Evolutionary conservation across 2,888 invertebrate species (phyloP).

Genomic region (Drosophila mettleri): DNA sequence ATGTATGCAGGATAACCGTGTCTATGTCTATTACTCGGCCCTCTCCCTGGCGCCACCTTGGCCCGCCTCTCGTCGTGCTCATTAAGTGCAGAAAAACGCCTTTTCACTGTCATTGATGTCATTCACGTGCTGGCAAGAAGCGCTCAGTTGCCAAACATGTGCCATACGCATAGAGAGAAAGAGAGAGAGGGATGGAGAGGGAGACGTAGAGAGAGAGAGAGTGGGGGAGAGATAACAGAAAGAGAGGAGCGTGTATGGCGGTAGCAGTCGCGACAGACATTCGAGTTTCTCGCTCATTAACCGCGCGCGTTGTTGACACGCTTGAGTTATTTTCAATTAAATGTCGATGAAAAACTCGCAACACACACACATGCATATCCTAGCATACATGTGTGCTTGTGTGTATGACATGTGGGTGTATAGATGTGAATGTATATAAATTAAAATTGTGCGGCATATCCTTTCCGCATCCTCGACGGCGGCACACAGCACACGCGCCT

Average conservation of each 20-base stretch:
- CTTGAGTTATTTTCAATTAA: slow-evolving; percentile 82
- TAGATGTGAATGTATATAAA: slow-evolving; percentile 63
- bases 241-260: slow-evolving; percentile 6
- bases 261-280: slow-evolving; percentile 65
- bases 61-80: slow-evolving; percentile 51
- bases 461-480: slow-evolving; percentile 54
- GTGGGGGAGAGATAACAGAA: not conserved
- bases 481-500: slow-evolving; percentile 56
- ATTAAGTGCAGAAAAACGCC: slow-evolving; percentile 78
- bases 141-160: slow-evolving; percentile 41
- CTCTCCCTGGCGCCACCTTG: slow-evolving; percentile 16
- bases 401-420: slow-evolving; percentile 12
- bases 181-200: slow-evolving; percentile 5
- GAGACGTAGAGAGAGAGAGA: not conserved
- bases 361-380: slow-evolving; percentile 42
- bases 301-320: slow-evolving; percentile 77
- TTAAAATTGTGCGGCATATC: slow-evolving; percentile 61
- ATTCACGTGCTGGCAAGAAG: slow-evolving; percentile 71
- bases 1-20: slow-evolving; percentile 17
- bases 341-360: slow-evolving; percentile 73
- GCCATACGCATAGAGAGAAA: slow-evolving; percentile 15
- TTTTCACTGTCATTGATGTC: slow-evolving; percentile 78
- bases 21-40: slow-evolving; percentile 10
- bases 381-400: not conserved
- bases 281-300: slow-evolving; percentile 81